Conservation (phyloP, 2,888 invertebrate genomes). For the Aquatica leii region DNA sequence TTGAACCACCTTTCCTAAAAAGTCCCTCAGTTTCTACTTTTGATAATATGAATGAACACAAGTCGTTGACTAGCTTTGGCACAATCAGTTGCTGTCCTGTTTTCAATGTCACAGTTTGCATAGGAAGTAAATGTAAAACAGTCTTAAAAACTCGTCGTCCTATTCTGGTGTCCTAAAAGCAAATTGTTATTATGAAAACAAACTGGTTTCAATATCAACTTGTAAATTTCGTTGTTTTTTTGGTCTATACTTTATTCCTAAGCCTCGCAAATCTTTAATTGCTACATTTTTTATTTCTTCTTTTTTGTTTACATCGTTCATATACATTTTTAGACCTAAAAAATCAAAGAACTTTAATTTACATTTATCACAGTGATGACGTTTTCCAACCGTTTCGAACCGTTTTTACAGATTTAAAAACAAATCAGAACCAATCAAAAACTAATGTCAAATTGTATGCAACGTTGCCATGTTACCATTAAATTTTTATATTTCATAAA, state of each 20-base stretch:
- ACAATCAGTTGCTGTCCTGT: slow-evolving; percentile 76
- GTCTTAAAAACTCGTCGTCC: slow-evolving; percentile 64
- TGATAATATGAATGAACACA: slow-evolving; percentile 73
- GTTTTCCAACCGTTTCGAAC: slow-evolving; percentile 7
- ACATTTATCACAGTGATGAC: background rate
- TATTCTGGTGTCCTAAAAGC: slow-evolving; percentile 47
- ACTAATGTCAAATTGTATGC: background rate
- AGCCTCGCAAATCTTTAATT: slow-evolving; percentile 71
- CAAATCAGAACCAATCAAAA: background rate
- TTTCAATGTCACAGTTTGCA: slow-evolving; percentile 68
- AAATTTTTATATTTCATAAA: too few relatives aligned
- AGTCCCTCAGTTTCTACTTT: slow-evolving; percentile 82
- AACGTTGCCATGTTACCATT: background rate
- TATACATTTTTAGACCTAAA: slow-evolving; percentile 59
- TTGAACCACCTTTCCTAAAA: slow-evolving; percentile 89
- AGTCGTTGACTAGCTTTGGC: slow-evolving; percentile 76
- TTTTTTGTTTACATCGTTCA: slow-evolving; percentile 65
- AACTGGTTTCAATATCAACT: slow-evolving; percentile 45
- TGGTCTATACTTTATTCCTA: slow-evolving; percentile 75
- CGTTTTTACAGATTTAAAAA: slow-evolving; percentile 2
- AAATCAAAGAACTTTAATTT: too few relatives aligned
- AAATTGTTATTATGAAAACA: slow-evolving; percentile 18
- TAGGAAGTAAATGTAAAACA: slow-evolving; percentile 63
- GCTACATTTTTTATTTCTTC: slow-evolving; percentile 67
- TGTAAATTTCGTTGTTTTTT: slow-evolving; percentile 70